Percentiles rank a stretch among this genome's conserved stretches.
phyloP scores from a whole-genome alignment of 2,888 invertebrate species.

The Leptothorax acervorum region DNA sequence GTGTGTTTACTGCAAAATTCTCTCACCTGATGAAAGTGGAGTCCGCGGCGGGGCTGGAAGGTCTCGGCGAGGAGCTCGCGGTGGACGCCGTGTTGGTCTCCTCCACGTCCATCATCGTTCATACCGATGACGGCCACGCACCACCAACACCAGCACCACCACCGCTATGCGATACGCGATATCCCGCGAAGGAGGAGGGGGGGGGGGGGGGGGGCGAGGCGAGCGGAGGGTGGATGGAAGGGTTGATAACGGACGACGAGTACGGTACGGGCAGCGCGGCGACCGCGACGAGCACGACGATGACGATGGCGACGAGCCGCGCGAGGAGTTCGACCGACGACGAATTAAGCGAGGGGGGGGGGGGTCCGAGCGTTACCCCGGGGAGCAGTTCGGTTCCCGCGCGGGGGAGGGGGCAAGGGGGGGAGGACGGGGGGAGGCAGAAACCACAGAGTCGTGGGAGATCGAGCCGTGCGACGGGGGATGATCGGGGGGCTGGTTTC shows the following conservation, averaged over 20 bases:
- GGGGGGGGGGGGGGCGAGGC: background rate
- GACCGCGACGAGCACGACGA: constrained; percentile 48
- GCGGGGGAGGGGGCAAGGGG: background rate
- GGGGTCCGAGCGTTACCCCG: background rate
- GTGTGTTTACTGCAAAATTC: background rate
- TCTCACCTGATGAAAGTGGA: constrained; percentile 84
- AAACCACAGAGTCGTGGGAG: constrained; percentile 68
- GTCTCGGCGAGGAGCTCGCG: constrained; percentile 84
- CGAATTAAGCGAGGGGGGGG: background rate
- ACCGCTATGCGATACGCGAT: constrained; percentile 38
- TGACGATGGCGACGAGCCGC: constrained; percentile 43
- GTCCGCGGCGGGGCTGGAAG: constrained; percentile 84
- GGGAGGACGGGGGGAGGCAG: constrained; percentile 13
- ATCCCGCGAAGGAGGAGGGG: background rate
- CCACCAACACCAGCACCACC: constrained; percentile 38
- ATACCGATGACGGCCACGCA: constrained; percentile 76
- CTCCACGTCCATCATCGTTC: constrained; percentile 85
- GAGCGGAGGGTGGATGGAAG: background rate
- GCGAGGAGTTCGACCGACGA: constrained; percentile 17
- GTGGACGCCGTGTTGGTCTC: constrained; percentile 84
- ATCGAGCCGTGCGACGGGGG: constrained; percentile 56
- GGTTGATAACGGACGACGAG: constrained; percentile 41
- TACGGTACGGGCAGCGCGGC: constrained; percentile 1
- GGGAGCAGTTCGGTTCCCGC: constrained; percentile 53
- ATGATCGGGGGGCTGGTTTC: constrained; percentile 75